Conservation (phyloP, 35 echinoderm and acorn worm genomes). For the Antedon bifida region DNA sequence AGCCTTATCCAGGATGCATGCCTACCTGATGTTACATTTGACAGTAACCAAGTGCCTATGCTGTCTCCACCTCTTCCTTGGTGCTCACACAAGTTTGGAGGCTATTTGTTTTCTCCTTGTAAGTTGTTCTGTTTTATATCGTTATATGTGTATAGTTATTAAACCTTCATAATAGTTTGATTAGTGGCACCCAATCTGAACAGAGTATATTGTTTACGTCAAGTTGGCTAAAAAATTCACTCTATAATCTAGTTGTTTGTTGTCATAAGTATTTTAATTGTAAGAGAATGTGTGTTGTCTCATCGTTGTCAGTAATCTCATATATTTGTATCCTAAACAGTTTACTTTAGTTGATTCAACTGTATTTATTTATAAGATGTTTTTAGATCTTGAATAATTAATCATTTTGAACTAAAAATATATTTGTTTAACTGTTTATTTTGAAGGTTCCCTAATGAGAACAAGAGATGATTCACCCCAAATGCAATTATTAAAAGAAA, state of each 20-base stretch:
- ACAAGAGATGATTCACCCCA: constrained; percentile 54
- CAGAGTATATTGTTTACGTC: not conserved
- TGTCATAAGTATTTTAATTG: no score
- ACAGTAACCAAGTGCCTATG: constrained; percentile 78
- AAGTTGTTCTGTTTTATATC: no score
- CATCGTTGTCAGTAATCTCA: no score
- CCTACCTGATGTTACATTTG: constrained; percentile 52
- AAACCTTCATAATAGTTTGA: not conserved
- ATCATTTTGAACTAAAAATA: no score
- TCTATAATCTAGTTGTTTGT: no score
- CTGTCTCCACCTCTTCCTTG: constrained; percentile 73
- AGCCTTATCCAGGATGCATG: constrained; percentile 61
- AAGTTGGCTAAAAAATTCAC: no score
- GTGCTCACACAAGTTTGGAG: constrained; percentile 66
- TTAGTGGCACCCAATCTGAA: not conserved
- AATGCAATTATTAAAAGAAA: constrained; percentile 32
- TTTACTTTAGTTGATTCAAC: no score
- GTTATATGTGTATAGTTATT: not conserved
- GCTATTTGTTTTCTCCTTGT: constrained; percentile 29
- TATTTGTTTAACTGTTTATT: no score
- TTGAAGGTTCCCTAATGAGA: constrained; percentile 36
- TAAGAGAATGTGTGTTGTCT: no score
- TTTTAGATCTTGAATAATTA: no score
- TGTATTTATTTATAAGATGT: no score
- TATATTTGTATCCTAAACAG: no score